Evolutionary conservation across 2,888 invertebrate species (phyloP), one percentile per base, ranked within the genome.

Genomic region (Brachynemurus nebulosus): DNA sequence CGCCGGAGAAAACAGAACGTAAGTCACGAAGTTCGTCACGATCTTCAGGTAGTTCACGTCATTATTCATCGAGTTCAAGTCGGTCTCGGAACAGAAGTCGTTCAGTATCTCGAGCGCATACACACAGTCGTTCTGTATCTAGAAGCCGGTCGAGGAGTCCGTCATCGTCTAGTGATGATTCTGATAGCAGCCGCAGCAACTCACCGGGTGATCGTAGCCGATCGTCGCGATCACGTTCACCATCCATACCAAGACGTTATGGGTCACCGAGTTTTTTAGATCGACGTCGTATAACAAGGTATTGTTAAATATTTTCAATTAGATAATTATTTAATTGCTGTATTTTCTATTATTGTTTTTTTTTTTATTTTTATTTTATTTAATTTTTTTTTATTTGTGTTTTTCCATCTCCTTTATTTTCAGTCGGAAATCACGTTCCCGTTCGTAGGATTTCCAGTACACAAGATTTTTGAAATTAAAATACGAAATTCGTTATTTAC

Each of bases 181-280:
- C 23, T 42, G 37, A 50, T 4, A 68, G 67, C 41, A 64, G 63
- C 36, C 69, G 67, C 53, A 66, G 74, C 27, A 72, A 71, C 45
- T 67, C 72, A 16, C 73, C 74, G 9, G 20, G 20, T 37, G 37
- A 37, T 7, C 19, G 20, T n/a, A 70, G 72, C 1, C 68, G 71
- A 40, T 71, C 72, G 0, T 68, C 61, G 53, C 70, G 78, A 52
- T 80, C 80, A 46, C 72, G 84, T 48, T 86, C 88, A 47, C 85
- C 82, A n/a, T 92, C 92, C 47, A 93, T 93, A 63, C 90, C 93
- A 41, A 72, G 93, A 45, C 76, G 93, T 48, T 82, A 86, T 54
- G 93, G 93, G 35, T 93, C 93, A 45, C 95, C 95, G 16, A 90
- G 90, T 65, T 93, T 93, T 67, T 70, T 93, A 49, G 93, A 93